Base-by-base conservation (phyloP, 2,888 invertebrate species). In the Automeris io region DNA sequence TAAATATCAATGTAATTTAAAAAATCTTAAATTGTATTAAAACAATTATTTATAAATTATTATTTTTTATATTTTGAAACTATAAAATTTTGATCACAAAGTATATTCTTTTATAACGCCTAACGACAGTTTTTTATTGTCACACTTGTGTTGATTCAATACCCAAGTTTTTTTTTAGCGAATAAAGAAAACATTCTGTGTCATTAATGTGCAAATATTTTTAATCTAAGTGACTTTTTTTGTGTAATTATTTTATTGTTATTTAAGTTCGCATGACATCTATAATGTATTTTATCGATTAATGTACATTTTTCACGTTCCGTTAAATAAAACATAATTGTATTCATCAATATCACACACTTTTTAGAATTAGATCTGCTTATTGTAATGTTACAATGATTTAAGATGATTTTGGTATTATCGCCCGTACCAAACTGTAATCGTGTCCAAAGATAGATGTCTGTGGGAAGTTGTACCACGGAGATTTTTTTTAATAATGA, bases 371-470 rank as follows among this genome's bases (percentile, higher is more conserved):
- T 69, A 72, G 57, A 65, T 67, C 61, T 70, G 64, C 61, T 50
- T 53, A 45, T 47, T 51, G 57, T 66, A 43, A 50, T 32, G 23
- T 32, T 29, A 21, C 22, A 12, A 19, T 13, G 11, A 1, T 26
- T 29, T 16, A 8, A 16, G 2, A 16, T 16, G 16, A 16, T 29
- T 29, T 60, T 63, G 67, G 66, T 67, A 65, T 61, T 46, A 47
- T 40, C 40, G 52, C 47, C 45, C 31, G 54, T 77, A 71, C 80
- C 74, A 73, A 71, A 70, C 35, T 55, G 56, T 63, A 68, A 78
- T 69, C 71, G 61, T 76, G 81, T 83, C 83, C 82, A 83, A 83
- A 83, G 83, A 81, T 31, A 32, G 60, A 69, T 55, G 56, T 51
- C 58, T 48, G 48, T 65, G 64, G 57, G 46, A 55, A 7, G 51